phyloP scores from a whole-genome alignment of 2,113 vertebrate species.

The Sorex fumeus region DNA sequence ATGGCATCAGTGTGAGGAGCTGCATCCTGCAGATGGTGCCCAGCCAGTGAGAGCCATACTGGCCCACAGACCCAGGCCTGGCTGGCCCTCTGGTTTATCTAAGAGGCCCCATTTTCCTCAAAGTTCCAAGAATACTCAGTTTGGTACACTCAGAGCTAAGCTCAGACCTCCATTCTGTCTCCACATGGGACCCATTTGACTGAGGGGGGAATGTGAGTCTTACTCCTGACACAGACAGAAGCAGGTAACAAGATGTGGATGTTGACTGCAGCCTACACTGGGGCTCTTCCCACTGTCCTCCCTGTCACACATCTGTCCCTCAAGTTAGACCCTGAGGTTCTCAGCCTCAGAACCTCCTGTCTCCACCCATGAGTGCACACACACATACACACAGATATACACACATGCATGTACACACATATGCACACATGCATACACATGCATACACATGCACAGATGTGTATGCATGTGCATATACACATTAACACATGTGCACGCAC shows the following conservation, averaged over 20 bases:
- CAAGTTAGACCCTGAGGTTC: neutral
- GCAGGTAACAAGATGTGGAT: neutral
- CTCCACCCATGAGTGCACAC: neutral
- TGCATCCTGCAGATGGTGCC: neutral
- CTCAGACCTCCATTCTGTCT: neutral
- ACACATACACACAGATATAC: accelerated
- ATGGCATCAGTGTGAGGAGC: neutral
- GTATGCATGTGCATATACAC: too few species aligned
- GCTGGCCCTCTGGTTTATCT: neutral
- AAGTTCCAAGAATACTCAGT: neutral
- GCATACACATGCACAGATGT: too few species aligned
- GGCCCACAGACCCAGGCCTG: neutral
- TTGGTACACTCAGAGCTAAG: too few species aligned
- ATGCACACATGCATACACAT: too few species aligned
- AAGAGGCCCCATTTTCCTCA: neutral
- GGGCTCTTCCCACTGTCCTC: neutral
- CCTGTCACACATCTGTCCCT: neutral
- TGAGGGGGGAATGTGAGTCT: neutral
- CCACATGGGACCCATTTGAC: neutral
- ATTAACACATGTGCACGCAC: neutral
- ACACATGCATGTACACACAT: neutral
- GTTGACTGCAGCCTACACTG: neutral
- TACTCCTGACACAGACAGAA: neutral
- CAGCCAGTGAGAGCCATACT: neutral
- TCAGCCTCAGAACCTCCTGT: neutral